phyloP scores from a whole-genome alignment of 2,888 invertebrate species.

The Phymatocera aterrima region DNA sequence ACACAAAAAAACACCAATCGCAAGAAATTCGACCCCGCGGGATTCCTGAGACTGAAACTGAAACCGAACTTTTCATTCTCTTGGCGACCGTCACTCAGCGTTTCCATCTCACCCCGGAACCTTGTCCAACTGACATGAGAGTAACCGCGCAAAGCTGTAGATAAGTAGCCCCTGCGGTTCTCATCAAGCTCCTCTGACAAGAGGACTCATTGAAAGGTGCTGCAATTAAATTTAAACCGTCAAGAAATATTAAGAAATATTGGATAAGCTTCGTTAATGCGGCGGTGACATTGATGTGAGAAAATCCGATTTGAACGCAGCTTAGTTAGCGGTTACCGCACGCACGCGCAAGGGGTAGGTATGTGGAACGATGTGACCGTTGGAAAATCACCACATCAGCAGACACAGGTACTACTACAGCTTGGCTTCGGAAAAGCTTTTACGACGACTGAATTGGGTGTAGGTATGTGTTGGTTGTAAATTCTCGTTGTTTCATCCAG shows the following conservation, averaged over 20 bases:
- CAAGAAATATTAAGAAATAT: conserved; percentile 19
- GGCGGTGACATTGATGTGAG: conserved; percentile 2
- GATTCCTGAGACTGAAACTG: not conserved
- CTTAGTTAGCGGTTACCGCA: conserved; percentile 6
- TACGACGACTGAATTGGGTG: not conserved
- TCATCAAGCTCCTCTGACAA: not conserved
- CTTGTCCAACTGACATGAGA: not conserved
- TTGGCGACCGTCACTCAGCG: not conserved
- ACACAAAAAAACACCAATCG: not conserved
- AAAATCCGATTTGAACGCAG: conserved; percentile 24
- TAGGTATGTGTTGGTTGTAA: not conserved
- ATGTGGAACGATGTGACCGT: not conserved
- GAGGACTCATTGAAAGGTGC: not conserved
- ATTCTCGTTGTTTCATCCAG: not conserved
- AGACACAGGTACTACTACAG: too few relatives aligned
- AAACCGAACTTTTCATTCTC: too few relatives aligned
- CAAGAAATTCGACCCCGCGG: too few relatives aligned
- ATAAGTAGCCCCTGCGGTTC: not conserved
- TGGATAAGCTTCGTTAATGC: conserved; percentile 6
- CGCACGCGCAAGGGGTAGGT: not conserved
- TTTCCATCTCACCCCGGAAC: not conserved
- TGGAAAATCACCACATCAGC: not conserved
- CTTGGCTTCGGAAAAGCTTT: not conserved
- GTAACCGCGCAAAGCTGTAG: too few relatives aligned
- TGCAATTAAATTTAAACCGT: conserved; percentile 8